Conservation (phyloP, 2,888 invertebrate species). For the Mongoloraphidia duomilia region DNA sequence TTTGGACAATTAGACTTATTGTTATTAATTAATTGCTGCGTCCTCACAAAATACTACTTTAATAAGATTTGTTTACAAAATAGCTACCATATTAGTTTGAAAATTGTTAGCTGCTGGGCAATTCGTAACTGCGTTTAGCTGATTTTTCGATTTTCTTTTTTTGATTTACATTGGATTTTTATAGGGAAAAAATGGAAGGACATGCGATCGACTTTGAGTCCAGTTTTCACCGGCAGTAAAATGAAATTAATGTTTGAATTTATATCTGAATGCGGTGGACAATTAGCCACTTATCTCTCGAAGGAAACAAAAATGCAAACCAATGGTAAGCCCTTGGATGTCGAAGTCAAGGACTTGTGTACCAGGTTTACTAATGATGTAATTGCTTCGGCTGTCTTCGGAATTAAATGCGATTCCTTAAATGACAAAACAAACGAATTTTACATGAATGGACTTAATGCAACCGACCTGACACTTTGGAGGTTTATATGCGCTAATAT, state of each 20-base stretch:
- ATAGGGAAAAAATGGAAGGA: slow-evolving; percentile 15
- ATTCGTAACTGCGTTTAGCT: too few relatives aligned
- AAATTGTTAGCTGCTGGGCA: too few relatives aligned
- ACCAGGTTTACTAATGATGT: slow-evolving; percentile 42
- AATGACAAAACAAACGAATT: slow-evolving; percentile 38
- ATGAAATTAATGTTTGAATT: slow-evolving; percentile 14
- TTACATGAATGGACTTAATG: slow-evolving; percentile 26
- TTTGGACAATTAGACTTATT: too few relatives aligned
- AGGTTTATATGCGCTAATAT: not conserved
- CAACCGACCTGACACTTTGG: slow-evolving; percentile 11
- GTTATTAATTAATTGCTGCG: too few relatives aligned
- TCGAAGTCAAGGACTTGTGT: slow-evolving; percentile 33
- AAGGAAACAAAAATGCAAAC: slow-evolving; percentile 9
- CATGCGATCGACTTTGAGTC: slow-evolving; percentile 15
- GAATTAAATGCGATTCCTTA: slow-evolving; percentile 38
- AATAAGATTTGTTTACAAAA: too few relatives aligned
- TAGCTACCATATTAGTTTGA: too few relatives aligned
- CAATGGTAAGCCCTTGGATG: slow-evolving; percentile 12
- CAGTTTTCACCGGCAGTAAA: slow-evolving; percentile 16
- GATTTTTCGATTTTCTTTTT: too few relatives aligned
- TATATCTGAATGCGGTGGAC: slow-evolving; percentile 12
- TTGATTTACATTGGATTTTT: not conserved
- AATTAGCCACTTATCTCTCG: slow-evolving; percentile 11
- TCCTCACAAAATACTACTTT: too few relatives aligned
- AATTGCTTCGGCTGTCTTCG: slow-evolving; percentile 42